Evolutionary conservation across 2,888 invertebrate species (phyloP), one percentile per base, ranked within the genome.

Genomic region (Noctua janthe): DNA sequence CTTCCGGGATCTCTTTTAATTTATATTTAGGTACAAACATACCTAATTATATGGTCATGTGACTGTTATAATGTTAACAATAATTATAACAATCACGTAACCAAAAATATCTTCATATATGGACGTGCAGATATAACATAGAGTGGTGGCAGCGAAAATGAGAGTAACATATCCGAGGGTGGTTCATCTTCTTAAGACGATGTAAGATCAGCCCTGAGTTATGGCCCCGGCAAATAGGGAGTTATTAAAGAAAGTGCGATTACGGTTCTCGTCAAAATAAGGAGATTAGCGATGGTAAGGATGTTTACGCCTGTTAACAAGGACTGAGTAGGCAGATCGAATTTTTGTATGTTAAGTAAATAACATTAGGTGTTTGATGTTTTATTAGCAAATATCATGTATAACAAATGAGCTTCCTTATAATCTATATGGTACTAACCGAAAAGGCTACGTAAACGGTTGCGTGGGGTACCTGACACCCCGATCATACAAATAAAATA

Each of bases 151-250:
- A 87, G 89, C 91, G 90, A 90, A 92, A 94, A 94, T 93, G 94
- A 92, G 91, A 88, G 91, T 89, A 88, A 92, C 93, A 94, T 93
- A 95, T 94, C 94, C 92, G 85, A 85, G 94, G 94, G 92, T 88
- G 94, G 95, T 95, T 94, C 95, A 94, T 95, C 95, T 94, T 93
- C 92, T 93, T 94, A 94, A 95, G 94, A 94, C 95, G 92, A 94
- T 94, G 94, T 91, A 91, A 95, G 96, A 96, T 96, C 94, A 95
- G 92, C 93, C 86, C 87, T 96, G 96, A 96, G 95, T 96, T 96
- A 96, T 94, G 92, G 91, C 92, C 88, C 86, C 84, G 81, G 85
- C 87, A 90, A 92, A 92, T 91, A 90, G 90, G 90, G 90, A 91
- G 92, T 95, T 95, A 95, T 94, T 95, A 94, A 91, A 92, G 91